Percentiles rank a stretch among this genome's conserved stretches.
These are phyloP conservation scores for Chrysomallon squamiferum DNA, from an alignment of 1,140 invertebrate species.

Conservation along the genomic window DNA sequence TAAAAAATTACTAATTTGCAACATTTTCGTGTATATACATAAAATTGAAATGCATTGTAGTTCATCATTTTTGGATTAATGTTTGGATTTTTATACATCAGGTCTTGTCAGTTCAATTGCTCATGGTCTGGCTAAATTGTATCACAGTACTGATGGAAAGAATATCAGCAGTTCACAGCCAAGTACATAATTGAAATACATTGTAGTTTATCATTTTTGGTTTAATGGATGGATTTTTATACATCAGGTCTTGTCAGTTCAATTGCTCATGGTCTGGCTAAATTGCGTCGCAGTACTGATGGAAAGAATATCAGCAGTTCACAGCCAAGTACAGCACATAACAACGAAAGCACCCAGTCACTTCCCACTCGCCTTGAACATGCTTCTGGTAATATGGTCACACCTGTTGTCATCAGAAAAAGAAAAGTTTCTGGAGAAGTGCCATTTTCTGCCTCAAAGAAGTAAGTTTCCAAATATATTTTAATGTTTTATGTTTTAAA, in stretches of 20 bases:
- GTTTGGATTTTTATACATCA: constrained; percentile 7
- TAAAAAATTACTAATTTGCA: too few relatives aligned
- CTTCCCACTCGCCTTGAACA: not conserved
- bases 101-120: constrained; percentile 57
- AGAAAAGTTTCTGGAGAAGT: constrained; percentile 44
- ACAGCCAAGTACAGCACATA: not conserved
- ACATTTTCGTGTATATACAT: not conserved
- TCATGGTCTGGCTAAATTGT: constrained; percentile 52
- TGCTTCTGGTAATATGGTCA: constrained; percentile 19
- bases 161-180: constrained; percentile 24
- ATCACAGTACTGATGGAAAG: constrained; percentile 52
- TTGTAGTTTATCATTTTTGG: too few relatives aligned
- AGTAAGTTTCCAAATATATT: constrained; percentile 36
- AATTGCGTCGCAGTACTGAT: constrained; percentile 53
- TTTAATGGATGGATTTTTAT: too few relatives aligned
- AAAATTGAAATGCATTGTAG: not conserved
- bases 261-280: constrained; percentile 52
- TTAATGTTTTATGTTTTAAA: not conserved
- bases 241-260: constrained; percentile 58
- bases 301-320: constrained; percentile 41
- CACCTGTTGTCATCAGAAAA: constrained; percentile 56
- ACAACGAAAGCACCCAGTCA: constrained; percentile 17
- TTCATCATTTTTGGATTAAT: not conserved
- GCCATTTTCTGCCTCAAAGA: constrained; percentile 58
- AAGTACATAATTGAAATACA: too few relatives aligned